phyloP scores from a whole-genome alignment of 2,888 invertebrate species.

The Dichetophora obliterata region DNA sequence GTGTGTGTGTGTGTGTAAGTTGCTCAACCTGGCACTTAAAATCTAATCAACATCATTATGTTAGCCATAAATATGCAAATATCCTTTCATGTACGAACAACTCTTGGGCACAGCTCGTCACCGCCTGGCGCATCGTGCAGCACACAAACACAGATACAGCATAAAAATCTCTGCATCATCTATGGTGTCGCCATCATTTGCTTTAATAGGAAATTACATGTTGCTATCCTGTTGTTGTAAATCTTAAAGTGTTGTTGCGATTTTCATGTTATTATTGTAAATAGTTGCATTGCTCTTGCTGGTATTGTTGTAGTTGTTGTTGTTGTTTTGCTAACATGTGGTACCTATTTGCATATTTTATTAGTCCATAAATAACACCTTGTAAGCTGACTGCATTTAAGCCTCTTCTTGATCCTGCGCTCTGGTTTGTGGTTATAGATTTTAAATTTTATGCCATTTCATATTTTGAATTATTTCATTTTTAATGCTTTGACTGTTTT shows the following conservation, averaged over 20 bases:
- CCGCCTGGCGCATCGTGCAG: background rate
- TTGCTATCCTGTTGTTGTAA: conserved; percentile 30
- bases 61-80: conserved; percentile 43
- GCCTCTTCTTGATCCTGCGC: background rate
- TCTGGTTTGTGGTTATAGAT: background rate
- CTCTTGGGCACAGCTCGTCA: background rate
- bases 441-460: conserved; percentile 10
- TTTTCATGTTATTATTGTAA: background rate
- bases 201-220: conserved; percentile 32
- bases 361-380: conserved; percentile 62
- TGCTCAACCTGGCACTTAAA: conserved; percentile 5
- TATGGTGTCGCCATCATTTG: conserved; percentile 21
- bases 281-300: conserved; percentile 14
- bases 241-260: conserved; percentile 18
- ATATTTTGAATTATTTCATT: too few species aligned
- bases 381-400: conserved; percentile 29
- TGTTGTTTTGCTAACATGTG: conserved; percentile 27
- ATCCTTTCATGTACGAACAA: conserved; percentile 17
- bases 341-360: conserved; percentile 52
- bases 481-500: background rate
- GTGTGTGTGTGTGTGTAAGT: background rate
- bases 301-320: background rate
- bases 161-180: background rate
- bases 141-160: too few species aligned
- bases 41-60: conserved; percentile 37